Conservation (phyloP, 2,113 vertebrate species). For the Nasalis larvatus region DNA sequence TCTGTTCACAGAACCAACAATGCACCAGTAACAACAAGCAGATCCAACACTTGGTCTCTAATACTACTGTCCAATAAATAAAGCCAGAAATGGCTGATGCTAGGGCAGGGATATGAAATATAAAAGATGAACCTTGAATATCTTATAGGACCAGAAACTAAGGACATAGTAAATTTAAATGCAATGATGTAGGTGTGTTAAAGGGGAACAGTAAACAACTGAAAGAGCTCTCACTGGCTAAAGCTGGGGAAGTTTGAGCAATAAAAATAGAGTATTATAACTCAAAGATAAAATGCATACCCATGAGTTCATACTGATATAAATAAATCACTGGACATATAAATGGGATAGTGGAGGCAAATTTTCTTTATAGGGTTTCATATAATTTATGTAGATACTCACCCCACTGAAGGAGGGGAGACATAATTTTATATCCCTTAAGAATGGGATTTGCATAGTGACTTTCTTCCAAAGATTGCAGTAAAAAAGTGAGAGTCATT, state of each 20-base stretch:
- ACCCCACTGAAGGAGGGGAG: background rate
- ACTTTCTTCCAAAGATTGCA: background rate
- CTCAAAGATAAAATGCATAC: background rate
- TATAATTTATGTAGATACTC: background rate
- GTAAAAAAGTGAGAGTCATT: background rate
- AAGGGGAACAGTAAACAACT: background rate
- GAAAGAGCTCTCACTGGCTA: background rate
- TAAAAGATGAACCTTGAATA: background rate
- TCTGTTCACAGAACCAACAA: background rate
- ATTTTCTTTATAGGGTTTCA: background rate
- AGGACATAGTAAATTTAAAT: background rate
- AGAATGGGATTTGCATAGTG: background rate
- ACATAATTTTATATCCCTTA: background rate
- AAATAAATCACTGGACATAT: background rate
- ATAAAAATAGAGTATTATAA: background rate
- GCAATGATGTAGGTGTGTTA: background rate
- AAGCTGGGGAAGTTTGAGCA: background rate
- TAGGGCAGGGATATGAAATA: too few species aligned
- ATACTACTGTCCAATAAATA: background rate
- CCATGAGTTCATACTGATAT: background rate
- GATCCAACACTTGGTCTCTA: background rate
- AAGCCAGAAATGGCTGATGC: background rate
- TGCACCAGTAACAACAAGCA: background rate
- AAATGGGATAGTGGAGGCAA: background rate
- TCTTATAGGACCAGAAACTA: background rate